Conservation (phyloP, 2,113 vertebrate genomes). For the Ranitomeya variabilis region DNA sequence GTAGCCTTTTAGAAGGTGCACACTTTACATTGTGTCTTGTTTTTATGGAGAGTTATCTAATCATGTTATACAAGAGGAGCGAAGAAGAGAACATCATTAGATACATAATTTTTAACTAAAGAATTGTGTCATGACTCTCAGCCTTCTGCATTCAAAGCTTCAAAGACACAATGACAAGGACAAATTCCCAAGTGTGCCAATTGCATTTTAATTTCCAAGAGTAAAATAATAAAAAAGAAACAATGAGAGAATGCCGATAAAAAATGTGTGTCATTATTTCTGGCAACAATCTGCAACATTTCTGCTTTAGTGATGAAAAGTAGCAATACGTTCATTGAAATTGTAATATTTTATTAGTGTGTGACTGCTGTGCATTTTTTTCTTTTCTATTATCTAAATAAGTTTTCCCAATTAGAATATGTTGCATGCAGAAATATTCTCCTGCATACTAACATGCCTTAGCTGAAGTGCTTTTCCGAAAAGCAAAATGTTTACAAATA, state of each 20-base stretch:
- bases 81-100: constrained; percentile 23
- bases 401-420: not conserved
- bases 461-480: not conserved
- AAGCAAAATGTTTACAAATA: not conserved
- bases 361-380: not conserved
- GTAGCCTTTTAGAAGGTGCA: not conserved
- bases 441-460: not conserved
- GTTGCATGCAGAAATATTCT: not conserved
- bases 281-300: not conserved
- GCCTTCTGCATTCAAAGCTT: constrained; percentile 12
- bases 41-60: not conserved
- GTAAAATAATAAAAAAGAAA: constrained; percentile 16
- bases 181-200: constrained; percentile 16
- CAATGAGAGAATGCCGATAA: not conserved
- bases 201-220: constrained; percentile 27
- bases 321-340: not conserved
- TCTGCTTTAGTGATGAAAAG: not conserved
- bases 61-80: constrained; percentile 16
- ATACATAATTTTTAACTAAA: constrained; percentile 29
- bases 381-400: not conserved
- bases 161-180: constrained; percentile 33
- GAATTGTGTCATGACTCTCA: constrained; percentile 18
- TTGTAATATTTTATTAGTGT: too few species aligned
- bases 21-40: not conserved
- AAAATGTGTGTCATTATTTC: constrained; percentile 32